Conservation (phyloP, 2,888 invertebrate genomes). For the Cartodere bifasciata region DNA sequence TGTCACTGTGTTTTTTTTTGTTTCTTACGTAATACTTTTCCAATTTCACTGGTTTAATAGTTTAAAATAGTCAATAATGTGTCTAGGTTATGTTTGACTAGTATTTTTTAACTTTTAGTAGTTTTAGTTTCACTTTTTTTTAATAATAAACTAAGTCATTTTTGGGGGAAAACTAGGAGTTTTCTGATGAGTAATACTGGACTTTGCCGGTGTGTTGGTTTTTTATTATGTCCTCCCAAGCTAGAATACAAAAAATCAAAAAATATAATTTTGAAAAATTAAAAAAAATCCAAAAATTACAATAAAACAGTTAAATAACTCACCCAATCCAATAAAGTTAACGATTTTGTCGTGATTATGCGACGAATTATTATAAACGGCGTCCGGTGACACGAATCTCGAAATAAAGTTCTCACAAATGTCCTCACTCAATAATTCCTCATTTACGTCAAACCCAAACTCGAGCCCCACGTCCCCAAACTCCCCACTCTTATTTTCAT, state of each 20-base stretch:
- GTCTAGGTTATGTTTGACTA: no score
- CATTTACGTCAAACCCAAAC: slow-evolving; percentile 70
- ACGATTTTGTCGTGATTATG: slow-evolving; percentile 50
- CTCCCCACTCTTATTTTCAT: no score
- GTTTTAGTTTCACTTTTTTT: no score
- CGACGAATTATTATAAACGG: slow-evolving; percentile 31
- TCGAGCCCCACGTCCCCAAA: slow-evolving; percentile 57
- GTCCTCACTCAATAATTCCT: slow-evolving; percentile 48
- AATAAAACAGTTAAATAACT: slow-evolving; percentile 23
- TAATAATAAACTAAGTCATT: slow-evolving; percentile 12
- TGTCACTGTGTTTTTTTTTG: no score
- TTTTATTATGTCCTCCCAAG: slow-evolving; percentile 58
- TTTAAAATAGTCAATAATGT: no score
- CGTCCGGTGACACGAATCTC: slow-evolving; percentile 35
- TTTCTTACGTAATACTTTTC: no score
- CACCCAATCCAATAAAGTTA: slow-evolving; percentile 48
- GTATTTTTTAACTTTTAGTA: no score
- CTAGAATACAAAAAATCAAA: slow-evolving; percentile 37
- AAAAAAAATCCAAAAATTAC: background rate
- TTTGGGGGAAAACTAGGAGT: slow-evolving; percentile 30
- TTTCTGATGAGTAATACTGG: slow-evolving; percentile 46
- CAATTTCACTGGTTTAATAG: no score
- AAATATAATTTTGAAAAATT: slow-evolving; percentile 7
- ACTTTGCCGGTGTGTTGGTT: slow-evolving; percentile 38
- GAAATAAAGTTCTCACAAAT: slow-evolving; percentile 36